A percentile compares a stretch with the other conserved stretches of the same genome.
phyloP scores from a whole-genome alignment of 2,888 invertebrate genomes.

The Merodon equestris region DNA sequence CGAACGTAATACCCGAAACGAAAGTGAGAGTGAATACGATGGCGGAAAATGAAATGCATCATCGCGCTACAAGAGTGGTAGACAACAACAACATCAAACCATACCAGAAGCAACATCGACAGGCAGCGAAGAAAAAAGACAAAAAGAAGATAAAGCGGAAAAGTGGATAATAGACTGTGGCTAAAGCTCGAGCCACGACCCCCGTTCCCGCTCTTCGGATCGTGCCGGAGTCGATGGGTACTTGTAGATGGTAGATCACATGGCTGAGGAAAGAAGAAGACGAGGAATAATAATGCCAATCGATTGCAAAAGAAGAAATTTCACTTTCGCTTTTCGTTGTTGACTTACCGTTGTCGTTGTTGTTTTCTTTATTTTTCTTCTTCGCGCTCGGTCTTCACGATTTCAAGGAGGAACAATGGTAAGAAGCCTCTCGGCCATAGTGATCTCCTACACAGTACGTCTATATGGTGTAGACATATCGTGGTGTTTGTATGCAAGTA shows the following conservation, averaged over 20 bases:
- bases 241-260: too few relatives aligned
- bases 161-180: constrained; percentile 59
- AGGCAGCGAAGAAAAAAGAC: too few relatives aligned
- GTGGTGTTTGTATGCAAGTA: constrained; percentile 24
- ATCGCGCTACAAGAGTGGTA: constrained; percentile 53
- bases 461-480: constrained; percentile 5
- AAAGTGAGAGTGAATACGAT: constrained; percentile 79
- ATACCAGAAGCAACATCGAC: constrained; percentile 37
- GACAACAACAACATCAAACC: constrained; percentile 52
- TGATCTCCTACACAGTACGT: constrained; percentile 50
- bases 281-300: constrained; percentile 25
- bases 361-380: neutral
- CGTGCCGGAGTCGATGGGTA: neutral
- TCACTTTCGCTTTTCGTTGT: constrained; percentile 77
- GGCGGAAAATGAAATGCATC: constrained; percentile 75
- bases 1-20: constrained; percentile 69
- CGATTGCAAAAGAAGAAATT: constrained; percentile 75
- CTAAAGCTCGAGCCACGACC: too few relatives aligned
- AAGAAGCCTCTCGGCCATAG: constrained; percentile 35
- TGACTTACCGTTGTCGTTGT: constrained; percentile 20
- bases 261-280: constrained; percentile 1
- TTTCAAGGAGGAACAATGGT: constrained; percentile 12
- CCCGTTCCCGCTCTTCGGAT: constrained; percentile 34
- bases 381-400: constrained; percentile 26
- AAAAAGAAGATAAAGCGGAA: constrained; percentile 43